phyloP scores from a whole-genome alignment of 2,113 vertebrate genomes.

The Hyperopisus bebe region DNA sequence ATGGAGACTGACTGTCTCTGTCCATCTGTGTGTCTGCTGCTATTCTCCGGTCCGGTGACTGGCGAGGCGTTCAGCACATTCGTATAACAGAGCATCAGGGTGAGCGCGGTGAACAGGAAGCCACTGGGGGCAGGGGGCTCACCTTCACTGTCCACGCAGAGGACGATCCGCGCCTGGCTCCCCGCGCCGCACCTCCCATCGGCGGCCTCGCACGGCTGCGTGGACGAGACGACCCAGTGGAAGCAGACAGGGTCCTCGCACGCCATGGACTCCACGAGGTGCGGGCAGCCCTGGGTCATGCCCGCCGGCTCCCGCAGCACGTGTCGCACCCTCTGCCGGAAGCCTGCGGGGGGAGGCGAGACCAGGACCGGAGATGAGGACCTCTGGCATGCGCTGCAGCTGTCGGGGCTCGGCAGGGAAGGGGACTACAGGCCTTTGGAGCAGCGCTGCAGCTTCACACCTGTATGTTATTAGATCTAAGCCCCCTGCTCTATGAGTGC shows the following conservation, averaged over 20 bases:
- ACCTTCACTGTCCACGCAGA: conserved; percentile 64
- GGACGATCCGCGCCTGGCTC: conserved; percentile 48
- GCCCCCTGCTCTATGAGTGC: neutral
- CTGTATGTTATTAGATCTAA: neutral
- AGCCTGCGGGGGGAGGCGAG: conserved; percentile 50
- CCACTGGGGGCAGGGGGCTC: conserved; percentile 12
- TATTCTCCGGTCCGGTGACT: neutral
- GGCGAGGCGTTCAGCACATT: neutral
- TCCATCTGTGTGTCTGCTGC: neutral
- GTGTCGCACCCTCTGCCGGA: conserved; percentile 65
- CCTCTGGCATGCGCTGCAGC: neutral
- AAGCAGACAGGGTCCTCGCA: conserved; percentile 70
- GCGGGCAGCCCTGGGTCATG: conserved; percentile 53
- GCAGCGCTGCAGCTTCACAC: neutral
- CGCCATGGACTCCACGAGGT: conserved; percentile 64
- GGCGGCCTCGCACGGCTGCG: conserved; percentile 57
- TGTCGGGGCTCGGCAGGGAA: too few species aligned
- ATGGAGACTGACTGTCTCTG: neutral
- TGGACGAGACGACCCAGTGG: conserved; percentile 53
- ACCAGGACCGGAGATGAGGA: neutral
- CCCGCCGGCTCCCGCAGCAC: conserved; percentile 54
- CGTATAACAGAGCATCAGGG: neutral
- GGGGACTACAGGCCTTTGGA: too few species aligned
- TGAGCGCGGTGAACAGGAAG: too few species aligned
- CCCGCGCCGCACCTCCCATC: conserved; percentile 67